A percentile compares a stretch with the other conserved stretches of the same genome.
phyloP scores from a whole-genome alignment of 2,888 invertebrate genomes.

The Sipunculus nudus region DNA sequence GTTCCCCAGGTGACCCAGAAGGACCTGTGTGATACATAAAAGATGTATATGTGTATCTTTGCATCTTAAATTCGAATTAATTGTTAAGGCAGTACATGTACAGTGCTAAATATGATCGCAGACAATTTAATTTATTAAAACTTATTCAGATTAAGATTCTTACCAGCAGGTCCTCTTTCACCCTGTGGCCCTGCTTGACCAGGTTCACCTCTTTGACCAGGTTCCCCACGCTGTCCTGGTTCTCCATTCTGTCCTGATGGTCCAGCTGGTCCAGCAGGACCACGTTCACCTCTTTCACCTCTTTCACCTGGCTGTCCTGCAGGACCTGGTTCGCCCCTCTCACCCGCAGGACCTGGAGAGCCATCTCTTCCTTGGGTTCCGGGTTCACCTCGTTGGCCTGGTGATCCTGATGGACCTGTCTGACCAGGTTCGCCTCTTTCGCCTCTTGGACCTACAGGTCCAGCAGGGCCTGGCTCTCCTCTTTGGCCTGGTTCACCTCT shows the following conservation, averaged over 20 bases:
- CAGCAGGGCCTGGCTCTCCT: constrained; percentile 9
- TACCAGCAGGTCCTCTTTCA: constrained; percentile 25
- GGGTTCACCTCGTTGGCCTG: background rate
- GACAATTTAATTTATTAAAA: too few relatives aligned
- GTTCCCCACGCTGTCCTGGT: constrained; percentile 13
- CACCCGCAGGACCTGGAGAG: constrained; percentile 7
- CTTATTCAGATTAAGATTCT: too few relatives aligned
- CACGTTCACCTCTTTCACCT: constrained; percentile 21
- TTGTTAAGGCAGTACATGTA: too few relatives aligned
- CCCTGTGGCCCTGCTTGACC: constrained; percentile 28
- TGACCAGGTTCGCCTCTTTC: constrained; percentile 14
- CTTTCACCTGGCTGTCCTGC: constrained; percentile 28
- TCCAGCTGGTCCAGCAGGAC: constrained; percentile 28
- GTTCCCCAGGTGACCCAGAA: constrained; percentile 10
- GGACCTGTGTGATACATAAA: too few relatives aligned
- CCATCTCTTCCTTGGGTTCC: constrained; percentile 8
- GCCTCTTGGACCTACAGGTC: constrained; percentile 11
- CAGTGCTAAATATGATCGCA: too few relatives aligned
- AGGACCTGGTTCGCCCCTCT: constrained; percentile 18
- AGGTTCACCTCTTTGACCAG: constrained; percentile 5
- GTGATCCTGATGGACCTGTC: constrained; percentile 1
- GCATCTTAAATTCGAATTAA: too few relatives aligned
- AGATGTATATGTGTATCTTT: too few relatives aligned
- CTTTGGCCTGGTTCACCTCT: background rate
- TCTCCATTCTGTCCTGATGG: constrained; percentile 21